These are phyloP conservation scores for Protula sp. DNA, from an alignment of 2,888 invertebrate genomes.

Conservation along the genomic window DNA sequence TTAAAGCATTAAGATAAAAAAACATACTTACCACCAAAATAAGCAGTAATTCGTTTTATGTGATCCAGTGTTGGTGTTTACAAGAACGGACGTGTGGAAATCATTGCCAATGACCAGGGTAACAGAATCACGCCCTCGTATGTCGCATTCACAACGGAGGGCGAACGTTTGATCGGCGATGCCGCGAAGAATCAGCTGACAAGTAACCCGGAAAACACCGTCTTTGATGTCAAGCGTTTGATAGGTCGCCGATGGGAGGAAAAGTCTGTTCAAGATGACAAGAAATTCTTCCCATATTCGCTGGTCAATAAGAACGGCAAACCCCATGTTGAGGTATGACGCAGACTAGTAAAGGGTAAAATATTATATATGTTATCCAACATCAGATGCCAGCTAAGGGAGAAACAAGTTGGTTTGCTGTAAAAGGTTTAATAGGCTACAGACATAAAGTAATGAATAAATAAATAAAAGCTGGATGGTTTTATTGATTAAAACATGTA, in stretches of 20 bases:
- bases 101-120: constrained; percentile 98
- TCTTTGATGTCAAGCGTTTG: constrained; percentile 96
- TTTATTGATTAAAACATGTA: too few relatives aligned
- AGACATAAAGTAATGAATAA: too few relatives aligned
- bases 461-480: too few relatives aligned
- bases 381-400: too few relatives aligned
- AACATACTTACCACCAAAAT: too few relatives aligned
- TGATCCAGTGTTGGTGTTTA: constrained; percentile 59
- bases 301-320: constrained; percentile 78
- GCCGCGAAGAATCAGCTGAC: constrained; percentile 99
- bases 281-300: constrained; percentile 96
- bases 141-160: constrained; percentile 92
- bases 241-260: constrained; percentile 96
- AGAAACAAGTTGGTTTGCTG: too few relatives aligned
- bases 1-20: too few relatives aligned
- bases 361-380: too few relatives aligned
- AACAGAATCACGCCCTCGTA: constrained; percentile 97
- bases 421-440: too few relatives aligned
- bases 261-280: constrained; percentile 83
- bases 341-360: too few relatives aligned
- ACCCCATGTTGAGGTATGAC: constrained; percentile 82
- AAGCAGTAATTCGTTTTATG: too few relatives aligned
- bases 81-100: constrained; percentile 95
- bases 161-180: constrained; percentile 94
- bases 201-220: constrained; percentile 96